These are phyloP conservation scores for Drosophila borealis DNA, from an alignment of 2,888 invertebrate genomes.

Conservation along the genomic window DNA sequence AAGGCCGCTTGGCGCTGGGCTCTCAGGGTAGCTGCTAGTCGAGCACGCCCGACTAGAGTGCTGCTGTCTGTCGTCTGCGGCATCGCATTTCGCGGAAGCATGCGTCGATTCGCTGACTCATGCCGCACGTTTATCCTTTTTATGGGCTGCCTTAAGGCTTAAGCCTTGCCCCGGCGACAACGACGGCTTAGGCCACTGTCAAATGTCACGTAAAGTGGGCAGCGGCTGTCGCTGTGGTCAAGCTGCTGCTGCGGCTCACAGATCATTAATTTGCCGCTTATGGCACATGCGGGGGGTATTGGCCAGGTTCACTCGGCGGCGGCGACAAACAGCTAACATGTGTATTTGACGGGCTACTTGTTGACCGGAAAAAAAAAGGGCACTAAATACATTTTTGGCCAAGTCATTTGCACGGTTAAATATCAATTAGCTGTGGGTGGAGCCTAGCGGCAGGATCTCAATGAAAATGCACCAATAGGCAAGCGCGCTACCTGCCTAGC, in stretches of 20 bases:
- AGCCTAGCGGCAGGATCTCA: slow-evolving; percentile 60
- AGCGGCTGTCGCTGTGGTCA: slow-evolving; percentile 32
- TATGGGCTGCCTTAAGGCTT: slow-evolving; percentile 63
- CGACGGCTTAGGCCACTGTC: slow-evolving; percentile 67
- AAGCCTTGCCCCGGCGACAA: slow-evolving; percentile 45
- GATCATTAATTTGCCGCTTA: slow-evolving; percentile 76
- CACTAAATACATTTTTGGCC: slow-evolving; percentile 48
- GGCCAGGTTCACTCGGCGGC: slow-evolving; percentile 13
- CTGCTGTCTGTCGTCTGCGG: slow-evolving; percentile 30
- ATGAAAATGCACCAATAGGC: slow-evolving; percentile 61
- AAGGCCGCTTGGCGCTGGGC: too few species aligned
- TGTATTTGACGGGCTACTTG: slow-evolving; percentile 57
- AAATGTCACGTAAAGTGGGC: slow-evolving; percentile 76
- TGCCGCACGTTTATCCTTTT: slow-evolving; percentile 69
- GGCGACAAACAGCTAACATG: slow-evolving; percentile 48
- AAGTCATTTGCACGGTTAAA: slow-evolving; percentile 51
- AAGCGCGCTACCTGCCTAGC: slow-evolving; percentile 63
- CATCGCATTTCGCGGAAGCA: slow-evolving; percentile 75
- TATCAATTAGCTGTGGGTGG: slow-evolving; percentile 69
- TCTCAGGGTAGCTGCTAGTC: too few species aligned
- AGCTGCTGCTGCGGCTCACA: slow-evolving; percentile 36
- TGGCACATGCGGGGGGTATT: slow-evolving; percentile 53
- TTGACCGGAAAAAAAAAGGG: slow-evolving; percentile 17
- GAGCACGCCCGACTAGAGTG: too few species aligned
- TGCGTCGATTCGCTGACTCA: slow-evolving; percentile 57